Percentiles rank a stretch among this genome's conserved stretches.
Conservation (phyloP, 1,140 invertebrate genomes). For the Bombus confusus region DNA sequence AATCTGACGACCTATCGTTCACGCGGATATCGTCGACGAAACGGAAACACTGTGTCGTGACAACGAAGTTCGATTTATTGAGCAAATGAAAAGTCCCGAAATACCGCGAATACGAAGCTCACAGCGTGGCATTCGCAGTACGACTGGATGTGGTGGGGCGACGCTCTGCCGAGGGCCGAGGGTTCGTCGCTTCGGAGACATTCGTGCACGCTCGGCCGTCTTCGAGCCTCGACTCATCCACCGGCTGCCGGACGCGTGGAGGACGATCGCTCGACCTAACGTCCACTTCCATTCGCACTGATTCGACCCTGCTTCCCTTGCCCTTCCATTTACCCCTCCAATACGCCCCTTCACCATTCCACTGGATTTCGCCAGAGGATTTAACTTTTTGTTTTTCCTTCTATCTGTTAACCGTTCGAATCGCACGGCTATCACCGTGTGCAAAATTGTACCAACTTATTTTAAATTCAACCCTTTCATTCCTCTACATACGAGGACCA, state of each 20-base stretch:
- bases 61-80: conserved; percentile 28
- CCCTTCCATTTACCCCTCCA: conserved; percentile 46
- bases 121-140: conserved; percentile 73
- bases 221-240: conserved; percentile 60
- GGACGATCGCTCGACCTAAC: conserved; percentile 61
- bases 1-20: not conserved
- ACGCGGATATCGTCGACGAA: not conserved
- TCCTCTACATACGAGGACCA: too few relatives aligned
- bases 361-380: conserved; percentile 42
- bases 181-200: conserved; percentile 70
- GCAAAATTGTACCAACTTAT: not conserved
- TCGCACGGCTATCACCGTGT: conserved; percentile 22
- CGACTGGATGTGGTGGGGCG: conserved; percentile 76
- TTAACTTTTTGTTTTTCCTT: conserved; percentile 33
- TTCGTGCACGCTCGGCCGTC: conserved; percentile 59
- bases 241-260: conserved; percentile 56
- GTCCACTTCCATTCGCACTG: conserved; percentile 66
- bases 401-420: conserved; percentile 56
- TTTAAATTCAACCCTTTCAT: conserved; percentile 6
- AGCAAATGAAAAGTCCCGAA: conserved; percentile 33
- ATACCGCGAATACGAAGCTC: conserved; percentile 63
- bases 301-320: conserved; percentile 58
- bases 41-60: conserved; percentile 13
- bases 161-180: conserved; percentile 68
- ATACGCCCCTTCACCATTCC: conserved; percentile 30